Conservation (phyloP, 2,797 vertebrate genomes). For the Gymnodraco acuticeps region DNA sequence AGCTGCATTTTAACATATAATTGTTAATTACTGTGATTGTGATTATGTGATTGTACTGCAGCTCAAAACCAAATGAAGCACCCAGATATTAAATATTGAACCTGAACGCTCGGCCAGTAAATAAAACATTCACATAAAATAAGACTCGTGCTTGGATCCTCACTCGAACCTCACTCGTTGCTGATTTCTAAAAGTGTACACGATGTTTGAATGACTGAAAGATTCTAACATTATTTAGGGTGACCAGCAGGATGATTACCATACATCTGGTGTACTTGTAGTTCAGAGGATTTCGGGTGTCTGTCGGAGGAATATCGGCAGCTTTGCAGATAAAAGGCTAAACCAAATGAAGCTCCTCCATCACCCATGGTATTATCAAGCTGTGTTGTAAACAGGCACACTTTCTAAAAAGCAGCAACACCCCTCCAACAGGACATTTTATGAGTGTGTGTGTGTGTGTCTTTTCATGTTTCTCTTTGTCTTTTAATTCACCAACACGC, state of each 20-base stretch:
- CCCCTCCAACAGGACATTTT: slow-evolving; percentile 6
- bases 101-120: slow-evolving; percentile 10
- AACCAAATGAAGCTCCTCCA: slow-evolving; percentile 27
- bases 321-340: slow-evolving; percentile 41
- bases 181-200: background rate
- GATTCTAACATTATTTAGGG: slow-evolving; percentile 1
- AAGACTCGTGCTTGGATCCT: background rate
- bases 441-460: slow-evolving; percentile 22
- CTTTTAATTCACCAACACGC: slow-evolving; percentile 65
- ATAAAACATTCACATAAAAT: background rate
- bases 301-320: slow-evolving; percentile 22
- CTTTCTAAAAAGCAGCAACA: slow-evolving; percentile 30
- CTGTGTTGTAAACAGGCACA: slow-evolving; percentile 19
- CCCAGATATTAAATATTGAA: slow-evolving; percentile 18
- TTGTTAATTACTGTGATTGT: slow-evolving; percentile 21
- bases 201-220: background rate
- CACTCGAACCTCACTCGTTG: background rate
- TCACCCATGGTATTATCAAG: background rate
- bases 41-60: slow-evolving; percentile 1
- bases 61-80: background rate
- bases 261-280: background rate
- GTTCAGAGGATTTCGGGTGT: slow-evolving; percentile 7
- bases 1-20: no score
- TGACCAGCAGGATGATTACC: slow-evolving; percentile 8
- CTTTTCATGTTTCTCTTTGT: slow-evolving; percentile 43